Conservation (phyloP, 2,797 vertebrate genomes). For the Scomberomorus guttatus region DNA sequence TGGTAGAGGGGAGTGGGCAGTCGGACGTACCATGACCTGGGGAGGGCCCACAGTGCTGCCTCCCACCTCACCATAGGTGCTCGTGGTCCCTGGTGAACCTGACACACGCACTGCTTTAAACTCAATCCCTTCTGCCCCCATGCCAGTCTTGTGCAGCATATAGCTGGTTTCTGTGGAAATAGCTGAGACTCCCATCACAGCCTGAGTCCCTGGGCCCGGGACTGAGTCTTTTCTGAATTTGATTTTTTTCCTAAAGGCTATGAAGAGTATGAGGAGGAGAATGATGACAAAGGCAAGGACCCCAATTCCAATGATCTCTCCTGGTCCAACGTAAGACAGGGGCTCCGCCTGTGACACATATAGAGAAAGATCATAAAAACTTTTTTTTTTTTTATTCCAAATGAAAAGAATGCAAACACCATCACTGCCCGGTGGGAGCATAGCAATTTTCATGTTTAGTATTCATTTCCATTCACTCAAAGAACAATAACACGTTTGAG, state of each 20-base stretch:
- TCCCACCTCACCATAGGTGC: slow-evolving; percentile 74
- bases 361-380: slow-evolving; percentile 12
- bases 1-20: slow-evolving; percentile 87
- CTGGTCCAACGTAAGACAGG: slow-evolving; percentile 93
- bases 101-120: slow-evolving; percentile 79
- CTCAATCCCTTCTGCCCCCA: slow-evolving; percentile 79
- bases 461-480: neutral
- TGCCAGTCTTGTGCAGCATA: slow-evolving; percentile 80
- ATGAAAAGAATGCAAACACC: neutral
- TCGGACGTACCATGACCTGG: slow-evolving; percentile 93
- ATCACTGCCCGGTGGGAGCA: neutral
- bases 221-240: slow-evolving; percentile 90
- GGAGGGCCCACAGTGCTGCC: slow-evolving; percentile 83
- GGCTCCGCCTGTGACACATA: slow-evolving; percentile 86
- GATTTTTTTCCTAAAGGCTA: slow-evolving; percentile 93
- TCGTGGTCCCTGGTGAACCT: slow-evolving; percentile 60
- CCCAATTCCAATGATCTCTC: slow-evolving; percentile 95
- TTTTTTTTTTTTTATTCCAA: neutral
- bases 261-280: slow-evolving; percentile 90
- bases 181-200: slow-evolving; percentile 88
- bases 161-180: slow-evolving; percentile 91
- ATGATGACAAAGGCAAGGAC: slow-evolving; percentile 93
- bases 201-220: slow-evolving; percentile 84
- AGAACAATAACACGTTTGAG: neutral
- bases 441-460: neutral